A percentile compares a stretch with the other conserved stretches of the same genome.
Evolutionary conservation across 2,888 invertebrate genomes (phyloP).

Genomic region (Rhaphigaster nebulosa): DNA sequence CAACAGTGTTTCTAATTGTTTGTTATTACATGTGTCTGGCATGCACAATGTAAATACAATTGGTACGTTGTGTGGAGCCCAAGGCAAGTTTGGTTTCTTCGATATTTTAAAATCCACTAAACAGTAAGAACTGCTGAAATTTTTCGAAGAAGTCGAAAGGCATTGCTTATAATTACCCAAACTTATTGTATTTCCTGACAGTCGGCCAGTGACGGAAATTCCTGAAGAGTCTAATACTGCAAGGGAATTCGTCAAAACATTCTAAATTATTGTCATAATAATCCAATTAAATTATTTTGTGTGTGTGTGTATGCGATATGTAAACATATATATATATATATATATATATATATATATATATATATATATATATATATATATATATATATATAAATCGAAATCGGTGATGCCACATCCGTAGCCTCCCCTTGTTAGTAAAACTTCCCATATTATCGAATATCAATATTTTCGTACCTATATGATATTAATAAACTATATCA

Average conservation of each 20-base stretch:
- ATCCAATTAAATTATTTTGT: background rate
- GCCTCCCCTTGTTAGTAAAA: too few species aligned
- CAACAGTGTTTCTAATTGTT: background rate
- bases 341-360: too few species aligned
- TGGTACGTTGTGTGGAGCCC: slow-evolving; percentile 46
- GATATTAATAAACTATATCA: too few species aligned
- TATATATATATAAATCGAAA: too few species aligned
- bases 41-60: slow-evolving; percentile 18
- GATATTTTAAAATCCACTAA: background rate
- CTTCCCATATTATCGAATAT: too few species aligned
- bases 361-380: too few species aligned
- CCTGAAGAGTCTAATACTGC: slow-evolving; percentile 37
- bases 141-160: background rate
- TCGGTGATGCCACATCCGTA: too few species aligned
- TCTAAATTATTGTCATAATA: background rate
- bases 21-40: background rate
- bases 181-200: slow-evolving; percentile 38
- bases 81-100: background rate
- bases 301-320: too few species aligned
- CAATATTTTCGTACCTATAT: too few species aligned
- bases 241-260: background rate
- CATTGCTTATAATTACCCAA: slow-evolving; percentile 36
- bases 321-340: too few species aligned
- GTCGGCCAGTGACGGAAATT: background rate
- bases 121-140: slow-evolving; percentile 45